phyloP scores from a whole-genome alignment of 1,140 invertebrate genomes.

The Lepeophtheirus salmonis region DNA sequence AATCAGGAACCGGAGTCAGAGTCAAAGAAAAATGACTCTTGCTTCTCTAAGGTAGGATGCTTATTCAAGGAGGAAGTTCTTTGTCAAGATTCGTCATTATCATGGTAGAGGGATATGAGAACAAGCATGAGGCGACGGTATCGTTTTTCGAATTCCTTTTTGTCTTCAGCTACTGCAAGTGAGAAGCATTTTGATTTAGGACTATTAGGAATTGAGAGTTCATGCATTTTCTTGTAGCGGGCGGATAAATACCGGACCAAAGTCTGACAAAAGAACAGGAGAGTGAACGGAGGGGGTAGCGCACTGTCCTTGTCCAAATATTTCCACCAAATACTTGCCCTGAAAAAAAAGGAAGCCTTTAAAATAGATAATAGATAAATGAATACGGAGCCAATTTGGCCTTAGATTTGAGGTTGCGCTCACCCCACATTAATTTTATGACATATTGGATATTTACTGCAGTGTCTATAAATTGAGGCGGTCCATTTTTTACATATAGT shows the following conservation, averaged over 20 bases:
- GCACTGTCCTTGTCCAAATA: slow-evolving; percentile 13
- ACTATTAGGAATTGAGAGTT: neutral
- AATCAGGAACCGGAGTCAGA: neutral
- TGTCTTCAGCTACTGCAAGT: neutral
- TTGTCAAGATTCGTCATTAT: neutral
- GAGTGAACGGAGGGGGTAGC: slow-evolving; percentile 13
- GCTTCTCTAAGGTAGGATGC: neutral
- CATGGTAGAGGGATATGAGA: slow-evolving; percentile 4
- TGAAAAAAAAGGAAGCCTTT: neutral
- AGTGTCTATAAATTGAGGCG: too few species aligned
- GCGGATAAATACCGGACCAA: neutral
- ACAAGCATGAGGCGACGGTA: slow-evolving; percentile 8
- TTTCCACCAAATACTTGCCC: slow-evolving; percentile 18
- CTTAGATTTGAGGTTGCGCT: neutral
- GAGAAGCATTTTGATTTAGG: neutral
- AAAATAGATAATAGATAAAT: too few species aligned
- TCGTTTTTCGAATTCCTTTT: slow-evolving; percentile 10
- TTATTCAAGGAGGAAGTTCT: neutral
- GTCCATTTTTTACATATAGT: too few species aligned
- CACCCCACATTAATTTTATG: neutral
- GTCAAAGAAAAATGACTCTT: neutral
- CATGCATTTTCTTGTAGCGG: neutral
- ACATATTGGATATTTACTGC: neutral
- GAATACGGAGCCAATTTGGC: neutral
- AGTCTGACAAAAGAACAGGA: slow-evolving; percentile 1